These are phyloP conservation scores for Aporophyla nigra DNA, from an alignment of 2,888 invertebrate genomes.

Conservation along the genomic window DNA sequence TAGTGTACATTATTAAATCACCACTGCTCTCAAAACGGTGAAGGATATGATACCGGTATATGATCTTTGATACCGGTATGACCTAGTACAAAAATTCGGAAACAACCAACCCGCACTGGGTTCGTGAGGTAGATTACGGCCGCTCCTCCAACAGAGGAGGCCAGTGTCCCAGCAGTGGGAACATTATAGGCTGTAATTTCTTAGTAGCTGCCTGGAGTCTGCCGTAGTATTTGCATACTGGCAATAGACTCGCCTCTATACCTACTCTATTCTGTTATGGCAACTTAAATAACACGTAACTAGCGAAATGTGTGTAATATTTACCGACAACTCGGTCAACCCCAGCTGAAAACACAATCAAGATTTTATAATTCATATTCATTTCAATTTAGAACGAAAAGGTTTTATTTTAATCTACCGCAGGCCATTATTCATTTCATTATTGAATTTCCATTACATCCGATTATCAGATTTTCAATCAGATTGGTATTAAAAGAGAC, in stretches of 20 bases:
- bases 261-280: not conserved
- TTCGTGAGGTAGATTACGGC: too few relatives aligned
- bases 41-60: too few relatives aligned
- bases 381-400: not conserved
- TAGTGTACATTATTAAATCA: too few relatives aligned
- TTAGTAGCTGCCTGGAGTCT: not conserved
- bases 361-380: not conserved
- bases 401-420: constrained; percentile 4
- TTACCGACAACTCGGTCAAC: not conserved
- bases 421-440: constrained; percentile 1
- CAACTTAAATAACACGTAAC: not conserved
- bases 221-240: not conserved
- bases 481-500: not conserved
- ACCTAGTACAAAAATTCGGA: too few relatives aligned
- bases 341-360: too few relatives aligned
- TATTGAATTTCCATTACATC: constrained; percentile 16
- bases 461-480: constrained; percentile 6
- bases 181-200: not conserved
- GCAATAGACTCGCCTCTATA: not conserved
- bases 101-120: too few relatives aligned
- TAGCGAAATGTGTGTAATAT: not conserved
- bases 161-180: too few relatives aligned
- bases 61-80: too few relatives aligned
- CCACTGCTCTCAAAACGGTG: too few relatives aligned
- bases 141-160: too few relatives aligned